Percentiles rank a stretch among this genome's conserved stretches.
These are phyloP conservation scores for Sinotaia quadrata DNA, from an alignment of 2,888 invertebrate species.

Conservation along the genomic window DNA sequence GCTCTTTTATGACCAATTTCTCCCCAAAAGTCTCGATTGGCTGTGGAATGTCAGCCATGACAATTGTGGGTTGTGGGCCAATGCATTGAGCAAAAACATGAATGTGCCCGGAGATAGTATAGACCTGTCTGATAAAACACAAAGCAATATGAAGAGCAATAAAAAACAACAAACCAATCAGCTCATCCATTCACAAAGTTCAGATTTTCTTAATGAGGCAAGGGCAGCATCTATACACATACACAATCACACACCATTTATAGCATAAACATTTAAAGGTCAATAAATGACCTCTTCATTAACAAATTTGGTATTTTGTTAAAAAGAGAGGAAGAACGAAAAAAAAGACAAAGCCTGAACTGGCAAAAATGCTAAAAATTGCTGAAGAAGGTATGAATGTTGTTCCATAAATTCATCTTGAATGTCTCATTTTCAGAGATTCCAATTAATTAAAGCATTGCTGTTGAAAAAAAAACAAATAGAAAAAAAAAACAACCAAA, in stretches of 20 bases:
- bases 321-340: neutral
- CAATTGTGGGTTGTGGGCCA: too few relatives aligned
- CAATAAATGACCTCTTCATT: neutral
- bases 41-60: too few relatives aligned
- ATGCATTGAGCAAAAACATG: too few relatives aligned
- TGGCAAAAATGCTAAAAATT: constrained; percentile 1
- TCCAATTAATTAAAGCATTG: constrained; percentile 15
- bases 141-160: neutral
- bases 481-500: neutral
- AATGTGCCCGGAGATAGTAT: too few relatives aligned
- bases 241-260: neutral
- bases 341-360: neutral
- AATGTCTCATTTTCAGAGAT: constrained; percentile 19
- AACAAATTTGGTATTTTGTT: neutral
- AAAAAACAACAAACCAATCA: neutral
- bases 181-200: neutral
- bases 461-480: neutral
- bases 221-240: neutral
- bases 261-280: neutral
- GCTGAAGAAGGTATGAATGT: constrained; percentile 22
- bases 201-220: neutral
- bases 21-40: too few relatives aligned
- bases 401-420: constrained; percentile 15
- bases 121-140: too few relatives aligned
- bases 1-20: too few relatives aligned